phyloP scores from a whole-genome alignment of 2,113 vertebrate species.

The Delphinus delphis region DNA sequence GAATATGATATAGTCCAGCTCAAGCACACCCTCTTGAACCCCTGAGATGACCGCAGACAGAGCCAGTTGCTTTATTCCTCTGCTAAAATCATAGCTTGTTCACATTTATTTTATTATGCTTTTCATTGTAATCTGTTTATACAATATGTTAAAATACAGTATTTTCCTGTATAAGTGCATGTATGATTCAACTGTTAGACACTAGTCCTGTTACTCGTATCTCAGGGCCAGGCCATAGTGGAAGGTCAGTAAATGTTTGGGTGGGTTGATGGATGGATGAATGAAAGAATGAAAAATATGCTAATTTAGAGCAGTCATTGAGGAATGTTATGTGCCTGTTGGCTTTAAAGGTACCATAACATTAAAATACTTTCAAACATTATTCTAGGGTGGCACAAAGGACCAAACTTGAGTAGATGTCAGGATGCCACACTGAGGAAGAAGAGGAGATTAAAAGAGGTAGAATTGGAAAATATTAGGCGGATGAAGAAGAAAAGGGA shows the following conservation, averaged over 20 bases:
- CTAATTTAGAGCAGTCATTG: not conserved
- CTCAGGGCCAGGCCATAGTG: not conserved
- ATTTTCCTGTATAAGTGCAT: not conserved
- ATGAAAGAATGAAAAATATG: not conserved
- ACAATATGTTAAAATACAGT: not conserved
- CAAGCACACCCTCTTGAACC: not conserved
- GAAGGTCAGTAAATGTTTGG: not conserved
- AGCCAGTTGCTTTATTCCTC: constrained; percentile 6
- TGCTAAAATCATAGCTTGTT: not conserved
- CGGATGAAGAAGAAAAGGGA: not conserved
- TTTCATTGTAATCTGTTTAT: not conserved
- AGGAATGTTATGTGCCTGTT: not conserved
- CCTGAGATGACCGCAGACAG: not conserved
- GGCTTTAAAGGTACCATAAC: not conserved
- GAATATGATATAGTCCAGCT: not conserved
- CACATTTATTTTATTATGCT: not conserved
- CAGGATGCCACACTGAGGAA: not conserved
- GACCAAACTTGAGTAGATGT: not conserved
- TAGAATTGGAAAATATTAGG: not conserved
- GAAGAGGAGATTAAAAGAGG: not conserved
- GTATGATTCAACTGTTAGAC: not conserved
- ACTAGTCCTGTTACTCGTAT: not conserved
- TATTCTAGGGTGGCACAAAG: not conserved
- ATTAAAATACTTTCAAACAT: constrained; percentile 19
- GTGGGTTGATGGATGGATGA: not conserved